phyloP scores from a whole-genome alignment of 1,140 invertebrate genomes.

The Diorhabda carinulata region DNA sequence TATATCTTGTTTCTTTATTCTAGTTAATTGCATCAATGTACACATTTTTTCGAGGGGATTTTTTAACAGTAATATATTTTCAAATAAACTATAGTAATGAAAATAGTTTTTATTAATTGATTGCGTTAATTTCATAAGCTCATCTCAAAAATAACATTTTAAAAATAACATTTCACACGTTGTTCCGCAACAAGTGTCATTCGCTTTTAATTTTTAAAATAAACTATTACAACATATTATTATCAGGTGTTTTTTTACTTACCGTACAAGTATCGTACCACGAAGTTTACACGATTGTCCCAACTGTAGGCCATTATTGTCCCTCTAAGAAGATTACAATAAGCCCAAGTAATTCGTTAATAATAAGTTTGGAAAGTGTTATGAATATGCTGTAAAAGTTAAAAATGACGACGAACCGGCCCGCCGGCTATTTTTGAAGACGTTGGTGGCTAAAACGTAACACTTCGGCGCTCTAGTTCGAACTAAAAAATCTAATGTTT shows the following conservation, averaged over 20 bases:
- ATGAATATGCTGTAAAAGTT: constrained; percentile 12
- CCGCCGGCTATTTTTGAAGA: constrained; percentile 32
- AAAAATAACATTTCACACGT: background rate
- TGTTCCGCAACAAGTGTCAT: background rate
- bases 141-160: background rate
- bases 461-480: constrained; percentile 7
- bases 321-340: background rate
- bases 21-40: too few relatives aligned
- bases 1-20: too few relatives aligned
- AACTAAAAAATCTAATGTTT: constrained; percentile 8
- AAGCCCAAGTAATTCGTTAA: constrained; percentile 2
- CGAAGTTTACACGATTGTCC: constrained; percentile 75
- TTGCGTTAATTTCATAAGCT: too few relatives aligned
- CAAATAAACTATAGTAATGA: too few relatives aligned
- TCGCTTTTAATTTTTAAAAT: background rate
- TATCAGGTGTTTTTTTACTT: constrained; percentile 27
- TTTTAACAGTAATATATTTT: background rate
- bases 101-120: too few relatives aligned
- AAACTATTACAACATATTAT: background rate
- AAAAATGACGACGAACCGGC: constrained; percentile 23
- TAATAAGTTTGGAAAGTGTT: constrained; percentile 2
- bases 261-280: constrained; percentile 76
- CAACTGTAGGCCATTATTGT: constrained; percentile 66
- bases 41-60: background rate
- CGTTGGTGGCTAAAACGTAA: constrained; percentile 20